Base-by-base conservation (phyloP, 2,797 vertebrate genomes). In the Helostoma temminkii region DNA sequence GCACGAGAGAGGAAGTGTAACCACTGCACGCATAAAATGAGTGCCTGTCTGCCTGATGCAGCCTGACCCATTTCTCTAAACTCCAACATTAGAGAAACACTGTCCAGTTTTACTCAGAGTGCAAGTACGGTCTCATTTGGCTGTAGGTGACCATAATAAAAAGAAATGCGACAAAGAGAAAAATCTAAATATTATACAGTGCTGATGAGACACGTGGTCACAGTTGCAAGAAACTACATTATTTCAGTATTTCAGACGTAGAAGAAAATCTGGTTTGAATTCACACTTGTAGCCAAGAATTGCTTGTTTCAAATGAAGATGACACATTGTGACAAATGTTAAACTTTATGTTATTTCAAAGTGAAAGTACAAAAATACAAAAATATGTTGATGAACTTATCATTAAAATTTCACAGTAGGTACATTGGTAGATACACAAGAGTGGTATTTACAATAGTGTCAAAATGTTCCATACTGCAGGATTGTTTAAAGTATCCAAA, bases 321-420 rank as follows among this genome's bases (percentile, higher is more conserved):
- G 72, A 84, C 67, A 63, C 55, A 12, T 8, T 45, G 47, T n/a
- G 81, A 77, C 81, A 88, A 82, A 81, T 83, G 71, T 75, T 81
- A 83, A 85, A 80, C 71, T 93, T 95, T 94, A 93, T 94, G 86
- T 83, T 83, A 82, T 88, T 88, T 89, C 88, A 71, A 89, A 92
- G 90, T 76, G 73, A 78, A 83, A 92, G 90, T 93, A 93, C 81
- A 93, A 94, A 93, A 93, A 94, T 95, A 94, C 88, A 94, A 93
- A 94, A 94, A 93, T 93, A 94, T 85, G 84, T 86, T 75, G 86
- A 88, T 89, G 87, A 83, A 91, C 89, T 90, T 82, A 80, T 89
- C 87, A 85, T 82, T 87, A 50, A 86, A 75, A 86, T 85, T 91
- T 94, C 89, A 95, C 94, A 95, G 93, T 94, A 93, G 78, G 86